Base-by-base conservation (phyloP, 2,888 invertebrate species). In the Trachelus troglodyta region DNA sequence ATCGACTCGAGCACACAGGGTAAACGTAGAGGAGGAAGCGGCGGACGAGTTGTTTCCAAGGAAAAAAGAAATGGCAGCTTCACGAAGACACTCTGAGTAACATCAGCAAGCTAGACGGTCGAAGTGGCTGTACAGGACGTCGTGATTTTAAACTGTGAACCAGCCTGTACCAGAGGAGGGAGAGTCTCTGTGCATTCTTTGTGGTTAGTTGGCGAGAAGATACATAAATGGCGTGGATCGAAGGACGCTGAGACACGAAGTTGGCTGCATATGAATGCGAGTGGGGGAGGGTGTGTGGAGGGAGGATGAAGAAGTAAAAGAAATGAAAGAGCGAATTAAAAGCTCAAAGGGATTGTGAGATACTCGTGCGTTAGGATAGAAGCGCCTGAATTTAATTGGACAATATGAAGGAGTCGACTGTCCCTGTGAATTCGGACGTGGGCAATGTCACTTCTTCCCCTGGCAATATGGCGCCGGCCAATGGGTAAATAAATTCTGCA, bases 401-500 rank as follows among this genome's bases (percentile, higher is more conserved):
- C 78, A 83, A 80, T 81, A 87, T 87, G 86, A 88, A 86, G 87
- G 89, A 88, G 80, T 84, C 88, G 74, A 84, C 86, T 80, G 84
- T 87, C 78, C 80, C 84, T 34, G 69, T 75, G 81, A 85, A 83
- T 83, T 84, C 83, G 76, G 85, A 85, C 76, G 83, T 85, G 78
- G 81, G 83, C 81, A 85, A 82, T 82, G 84, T 83, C 80, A 81
- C 82, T 78, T 83, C 76, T 75, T 80, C 82, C 79, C 77, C 84
- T 75, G 84, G 82, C 71, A 34, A 71, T 75, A 79, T 83, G 77
- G 75, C 84, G 77, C 77, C 88, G 77, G 83, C 85, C 83, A 89
- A 89, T 82, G 90, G 90, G 90, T 90, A 90, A 90, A 87, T 89
- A 87, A 79, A 71, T 82, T 82, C 79, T 81, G 80, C 80, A 78